Evolutionary conservation across 2,113 vertebrate genomes (phyloP), one percentile per base, ranked within the genome.

Genomic region (Agapornis roseicollis): DNA sequence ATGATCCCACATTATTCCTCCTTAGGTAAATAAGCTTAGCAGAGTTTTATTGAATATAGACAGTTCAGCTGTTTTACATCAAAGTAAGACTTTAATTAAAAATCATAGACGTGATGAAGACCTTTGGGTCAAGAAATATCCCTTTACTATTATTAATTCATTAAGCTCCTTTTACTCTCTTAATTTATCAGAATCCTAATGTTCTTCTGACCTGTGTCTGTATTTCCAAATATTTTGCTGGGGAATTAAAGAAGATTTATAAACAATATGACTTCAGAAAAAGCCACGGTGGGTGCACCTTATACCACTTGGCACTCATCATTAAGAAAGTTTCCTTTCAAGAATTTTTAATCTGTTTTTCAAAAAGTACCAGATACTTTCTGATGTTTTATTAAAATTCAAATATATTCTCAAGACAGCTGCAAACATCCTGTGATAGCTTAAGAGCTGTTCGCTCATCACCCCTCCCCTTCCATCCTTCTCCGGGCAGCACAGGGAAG

Each of bases 31-130:
- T 81, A 65, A 87, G 35, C 23, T 84, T 64, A 89, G 35, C 44
- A 61, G 39, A 44, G 19, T 82, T 95, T 65, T 53, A 52, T 65
- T 91, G 12, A 2, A 13, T 79, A 3, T 52, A 90, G 61, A 60
- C 44, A 89, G 61, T 90, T 96, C 53, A 92, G 33, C 70, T 89
- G 27, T 33, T 93, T 85, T 69, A 79, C 41, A 76, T 82, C n/a
- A 64, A 13, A 94, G 33, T 39, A 64, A 55, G 18, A 56, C 78
- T 95, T 92, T 84, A 93, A 93, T 94, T 96, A 91, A 94, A 96
- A 91, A 80, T 64, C 37, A 17, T n/a, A 56, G 50, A 42, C 2
- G 22, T 61, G 28, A 35, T 73, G n/a, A 47, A 85, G 49, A 46
- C 46, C n/a, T 87, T 66, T 70, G n/a, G 53, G 37, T 88, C 1